Evolutionary conservation across 2,888 invertebrate species (phyloP).

Genomic region (Epiblema foenella): DNA sequence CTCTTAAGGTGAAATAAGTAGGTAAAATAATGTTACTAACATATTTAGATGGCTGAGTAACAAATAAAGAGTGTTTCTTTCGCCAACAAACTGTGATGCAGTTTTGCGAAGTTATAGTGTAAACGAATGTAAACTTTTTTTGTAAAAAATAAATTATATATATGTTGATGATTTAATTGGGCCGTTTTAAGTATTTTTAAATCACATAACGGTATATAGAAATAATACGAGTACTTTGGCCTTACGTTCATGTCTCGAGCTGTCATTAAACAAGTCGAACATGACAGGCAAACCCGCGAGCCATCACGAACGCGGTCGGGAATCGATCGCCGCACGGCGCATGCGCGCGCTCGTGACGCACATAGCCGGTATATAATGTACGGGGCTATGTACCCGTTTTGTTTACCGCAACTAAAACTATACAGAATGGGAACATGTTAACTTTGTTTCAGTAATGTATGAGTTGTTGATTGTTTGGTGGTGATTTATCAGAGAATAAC

Average conservation of each 20-base stretch:
- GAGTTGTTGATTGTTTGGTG: not conserved
- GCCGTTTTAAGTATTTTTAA: too few relatives aligned
- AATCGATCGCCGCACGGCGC: conserved; percentile 36
- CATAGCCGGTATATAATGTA: conserved; percentile 35
- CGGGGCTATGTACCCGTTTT: conserved; percentile 7
- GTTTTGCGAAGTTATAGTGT: too few relatives aligned
- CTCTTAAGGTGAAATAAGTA: too few relatives aligned
- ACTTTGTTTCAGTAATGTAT: not conserved
- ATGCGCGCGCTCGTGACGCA: conserved; percentile 29
- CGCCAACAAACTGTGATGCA: too few relatives aligned
- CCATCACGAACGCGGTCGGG: not conserved
- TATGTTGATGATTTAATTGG: too few relatives aligned
- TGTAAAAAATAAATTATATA: too few relatives aligned
- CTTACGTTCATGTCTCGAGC: not conserved
- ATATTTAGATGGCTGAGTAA: too few relatives aligned
- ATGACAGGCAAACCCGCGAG: conserved; percentile 17
- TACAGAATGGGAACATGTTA: not conserved
- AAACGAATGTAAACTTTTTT: too few relatives aligned
- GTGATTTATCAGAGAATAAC: not conserved
- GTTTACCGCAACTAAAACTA: not conserved
- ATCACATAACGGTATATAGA: too few relatives aligned
- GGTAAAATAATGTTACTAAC: too few relatives aligned
- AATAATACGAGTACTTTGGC: too few relatives aligned
- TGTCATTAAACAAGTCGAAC: not conserved
- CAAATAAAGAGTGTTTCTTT: too few relatives aligned